A percentile compares a stretch with the other conserved stretches of the same genome.
Conservation (phyloP, 2,797 vertebrate species). For the Melanotaenia boesemani region DNA sequence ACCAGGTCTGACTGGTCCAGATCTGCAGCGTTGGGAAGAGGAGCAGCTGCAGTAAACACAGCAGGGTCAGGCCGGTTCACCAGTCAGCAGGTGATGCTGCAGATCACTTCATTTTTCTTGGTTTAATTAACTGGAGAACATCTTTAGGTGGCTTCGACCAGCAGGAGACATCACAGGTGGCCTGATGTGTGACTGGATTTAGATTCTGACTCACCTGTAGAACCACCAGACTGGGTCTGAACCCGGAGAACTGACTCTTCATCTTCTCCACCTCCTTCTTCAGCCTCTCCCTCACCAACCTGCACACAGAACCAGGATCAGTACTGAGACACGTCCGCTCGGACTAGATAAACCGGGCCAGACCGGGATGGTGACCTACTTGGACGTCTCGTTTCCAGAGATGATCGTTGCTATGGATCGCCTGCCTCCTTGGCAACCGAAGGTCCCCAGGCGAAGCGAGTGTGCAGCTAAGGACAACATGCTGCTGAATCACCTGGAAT, state of each 20-base stretch:
- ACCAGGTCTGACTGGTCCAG: neutral
- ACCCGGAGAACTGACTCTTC: constrained; percentile 83
- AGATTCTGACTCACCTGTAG: constrained; percentile 66
- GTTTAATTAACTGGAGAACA: too few species aligned
- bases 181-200: too few species aligned
- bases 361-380: constrained; percentile 59
- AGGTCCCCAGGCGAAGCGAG: constrained; percentile 21
- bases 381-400: constrained; percentile 77
- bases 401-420: constrained; percentile 74
- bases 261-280: constrained; percentile 87
- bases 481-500: constrained; percentile 7
- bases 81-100: neutral
- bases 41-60: constrained; percentile 43
- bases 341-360: too few species aligned
- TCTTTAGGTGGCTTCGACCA: neutral
- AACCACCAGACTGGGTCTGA: constrained; percentile 91
- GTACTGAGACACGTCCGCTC: neutral
- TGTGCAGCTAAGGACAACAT: constrained; percentile 62
- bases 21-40: constrained; percentile 1
- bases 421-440: constrained; percentile 33
- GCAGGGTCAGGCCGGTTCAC: neutral
- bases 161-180: neutral
- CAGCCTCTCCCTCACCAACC: constrained; percentile 87
- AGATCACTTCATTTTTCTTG: too few species aligned
- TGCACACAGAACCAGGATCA: constrained; percentile 58